phyloP scores from a whole-genome alignment of 2,797 vertebrate genomes.

The Gephyroberyx darwinii region DNA sequence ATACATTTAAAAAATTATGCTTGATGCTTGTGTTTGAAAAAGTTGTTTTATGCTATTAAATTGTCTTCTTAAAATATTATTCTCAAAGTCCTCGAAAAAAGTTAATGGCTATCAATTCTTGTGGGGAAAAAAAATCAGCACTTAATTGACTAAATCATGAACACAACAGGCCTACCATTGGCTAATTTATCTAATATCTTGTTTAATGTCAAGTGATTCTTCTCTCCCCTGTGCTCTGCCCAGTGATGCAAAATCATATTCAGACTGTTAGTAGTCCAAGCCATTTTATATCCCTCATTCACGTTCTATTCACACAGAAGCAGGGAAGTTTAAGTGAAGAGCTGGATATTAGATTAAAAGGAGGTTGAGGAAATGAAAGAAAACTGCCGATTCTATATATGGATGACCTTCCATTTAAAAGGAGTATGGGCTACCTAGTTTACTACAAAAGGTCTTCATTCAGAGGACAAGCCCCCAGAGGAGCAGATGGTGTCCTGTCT shows the following conservation, averaged over 20 bases:
- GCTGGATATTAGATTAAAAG: conserved; percentile 67
- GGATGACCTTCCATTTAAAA: conserved; percentile 59
- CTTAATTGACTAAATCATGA: background rate
- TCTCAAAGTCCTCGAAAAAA: background rate
- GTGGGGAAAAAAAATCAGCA: background rate
- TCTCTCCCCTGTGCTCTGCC: background rate
- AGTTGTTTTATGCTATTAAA: background rate
- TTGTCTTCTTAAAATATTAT: background rate
- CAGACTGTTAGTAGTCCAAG: conserved; percentile 23
- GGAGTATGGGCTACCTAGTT: conserved; percentile 36
- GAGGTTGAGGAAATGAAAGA: conserved; percentile 41
- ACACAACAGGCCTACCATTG: conserved; percentile 5
- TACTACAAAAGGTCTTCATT: conserved; percentile 62
- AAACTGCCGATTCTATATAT: conserved; percentile 66
- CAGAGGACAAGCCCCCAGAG: conserved; percentile 43
- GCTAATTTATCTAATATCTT: conserved; percentile 8
- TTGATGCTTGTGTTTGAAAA: background rate
- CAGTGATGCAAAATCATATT: conserved; percentile 41
- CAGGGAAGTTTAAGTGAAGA: conserved; percentile 35
- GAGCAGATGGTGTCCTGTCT: conserved; percentile 71
- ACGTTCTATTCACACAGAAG: conserved; percentile 36
- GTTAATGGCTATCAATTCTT: background rate
- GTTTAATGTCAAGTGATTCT: background rate
- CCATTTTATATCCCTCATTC: conserved; percentile 36
- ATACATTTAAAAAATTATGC: background rate